Percentiles rank a stretch among this genome's conserved stretches.
Conservation (phyloP, 1,140 invertebrate genomes). For the Drosophila parvula region DNA sequence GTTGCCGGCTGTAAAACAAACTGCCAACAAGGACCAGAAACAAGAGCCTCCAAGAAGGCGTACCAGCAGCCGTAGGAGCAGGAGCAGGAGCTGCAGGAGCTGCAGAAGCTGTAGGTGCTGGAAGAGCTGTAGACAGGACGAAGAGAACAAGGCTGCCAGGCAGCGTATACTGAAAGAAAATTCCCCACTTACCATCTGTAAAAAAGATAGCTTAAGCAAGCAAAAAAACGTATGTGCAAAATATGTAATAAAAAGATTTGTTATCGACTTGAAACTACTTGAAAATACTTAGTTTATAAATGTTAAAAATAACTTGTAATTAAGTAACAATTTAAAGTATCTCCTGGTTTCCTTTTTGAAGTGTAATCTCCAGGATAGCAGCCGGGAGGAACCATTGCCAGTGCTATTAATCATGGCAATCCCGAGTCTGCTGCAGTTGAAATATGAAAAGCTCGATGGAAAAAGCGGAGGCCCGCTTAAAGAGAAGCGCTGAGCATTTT, state of each 20-base stretch:
- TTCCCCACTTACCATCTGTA: too few species aligned
- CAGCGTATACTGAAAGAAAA: constrained; percentile 24
- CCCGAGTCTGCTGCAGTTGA: constrained; percentile 32
- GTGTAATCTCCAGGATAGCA: constrained; percentile 10
- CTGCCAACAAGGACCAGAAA: constrained; percentile 65
- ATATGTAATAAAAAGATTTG: background rate
- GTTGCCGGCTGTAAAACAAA: constrained; percentile 73
- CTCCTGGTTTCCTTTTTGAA: background rate
- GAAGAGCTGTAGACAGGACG: constrained; percentile 14
- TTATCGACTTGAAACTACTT: background rate
- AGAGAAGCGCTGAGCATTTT: constrained; percentile 40
- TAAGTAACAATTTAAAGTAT: background rate
- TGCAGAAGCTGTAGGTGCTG: background rate
- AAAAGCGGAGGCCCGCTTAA: constrained; percentile 46
- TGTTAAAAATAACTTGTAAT: background rate
- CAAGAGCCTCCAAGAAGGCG: constrained; percentile 39
- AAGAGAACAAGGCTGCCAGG: constrained; percentile 20
- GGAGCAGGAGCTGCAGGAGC: background rate
- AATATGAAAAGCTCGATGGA: constrained; percentile 46
- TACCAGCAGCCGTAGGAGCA: constrained; percentile 16
- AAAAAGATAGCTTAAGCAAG: background rate
- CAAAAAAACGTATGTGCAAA: background rate
- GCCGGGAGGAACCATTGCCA: constrained; percentile 17
- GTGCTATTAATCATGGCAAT: constrained; percentile 79
- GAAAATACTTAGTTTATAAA: too few species aligned